Conservation (phyloP, 2,888 invertebrate genomes). For the Drosophila formosana region DNA sequence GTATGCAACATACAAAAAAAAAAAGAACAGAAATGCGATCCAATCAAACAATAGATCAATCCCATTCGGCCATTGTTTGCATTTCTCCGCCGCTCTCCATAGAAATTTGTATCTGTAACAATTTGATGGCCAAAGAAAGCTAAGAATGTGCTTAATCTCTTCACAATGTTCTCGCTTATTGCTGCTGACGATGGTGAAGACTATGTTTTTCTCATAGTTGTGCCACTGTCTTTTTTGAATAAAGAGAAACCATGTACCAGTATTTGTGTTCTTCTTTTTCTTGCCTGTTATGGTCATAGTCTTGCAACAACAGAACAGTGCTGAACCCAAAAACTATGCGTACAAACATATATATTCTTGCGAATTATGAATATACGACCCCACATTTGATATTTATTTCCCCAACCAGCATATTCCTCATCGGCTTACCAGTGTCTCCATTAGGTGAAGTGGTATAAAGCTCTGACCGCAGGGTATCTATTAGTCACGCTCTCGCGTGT, state of each 20-base stretch:
- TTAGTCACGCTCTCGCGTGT: not conserved
- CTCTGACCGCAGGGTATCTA: not conserved
- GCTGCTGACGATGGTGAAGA: not conserved
- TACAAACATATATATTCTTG: not conserved
- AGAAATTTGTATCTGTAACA: not conserved
- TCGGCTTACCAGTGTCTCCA: no score
- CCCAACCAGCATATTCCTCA: no score
- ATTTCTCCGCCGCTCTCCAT: not conserved
- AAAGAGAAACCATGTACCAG: not conserved
- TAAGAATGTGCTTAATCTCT: slow-evolving; percentile 2
- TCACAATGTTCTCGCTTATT: not conserved
- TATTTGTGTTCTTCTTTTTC: not conserved
- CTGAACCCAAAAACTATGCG: not conserved
- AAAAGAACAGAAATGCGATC: not conserved
- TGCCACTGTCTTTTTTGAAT: not conserved
- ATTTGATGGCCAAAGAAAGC: not conserved
- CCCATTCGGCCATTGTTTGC: not conserved
- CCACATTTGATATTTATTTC: not conserved
- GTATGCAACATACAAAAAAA: not conserved
- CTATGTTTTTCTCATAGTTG: not conserved
- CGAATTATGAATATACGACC: not conserved
- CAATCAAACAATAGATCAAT: not conserved
- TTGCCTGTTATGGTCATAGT: no score
- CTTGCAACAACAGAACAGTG: no score
- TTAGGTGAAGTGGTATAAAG: no score